Evolutionary conservation across 92 coral and sea anemone genomes (phyloP), one percentile per base, ranked within the genome.

Genomic region (Palythoa heliodiscus): DNA sequence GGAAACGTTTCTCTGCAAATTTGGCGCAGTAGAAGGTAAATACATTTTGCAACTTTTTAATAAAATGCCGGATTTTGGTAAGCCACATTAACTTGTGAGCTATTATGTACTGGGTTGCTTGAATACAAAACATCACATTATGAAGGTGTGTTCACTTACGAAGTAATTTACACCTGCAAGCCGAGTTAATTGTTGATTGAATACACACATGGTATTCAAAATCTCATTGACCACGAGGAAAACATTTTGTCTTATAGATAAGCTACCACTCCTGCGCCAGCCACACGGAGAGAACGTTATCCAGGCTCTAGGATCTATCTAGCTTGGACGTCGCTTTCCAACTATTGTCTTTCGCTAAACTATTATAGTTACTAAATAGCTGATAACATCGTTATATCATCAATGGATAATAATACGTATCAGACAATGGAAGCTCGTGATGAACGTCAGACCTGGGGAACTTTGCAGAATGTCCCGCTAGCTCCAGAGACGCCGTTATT

Each of bases 101-200:
- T 84, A 77, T 90, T 88, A 87, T 88, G 66, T 63, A 11, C 70
- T 50, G 92, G 80, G 93, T 48, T 66, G 91, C 87, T 84, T 75
- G 60, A 84, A 79, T 83, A 93, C 95, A 91, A 85, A 89, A 87
- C 90, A 83, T 76, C 75, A 88, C 93, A 87, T 90, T 88, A 93
- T 85, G 78, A 90, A 92, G 93, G 92, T 90, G 93, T 87, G 93
- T 79, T 87, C 78, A 88, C 82, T 80, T 88, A 83, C 39, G 75
- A 87, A 80, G 89, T 71, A 86, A 83, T 86, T 91, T 94, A 89
- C 98, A 92, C 98, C 98, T 94, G 98, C 82, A 86, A 39, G 64
- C 78, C 75, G 69, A 80, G 89, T 86, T 90, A 87, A 92, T 92
- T 87, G 86, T 91, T 92, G 92, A 87, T 78, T 67, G 82, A 80